Base-by-base conservation (phyloP, 2,888 invertebrate genomes). In the Autographa pulchrina region DNA sequence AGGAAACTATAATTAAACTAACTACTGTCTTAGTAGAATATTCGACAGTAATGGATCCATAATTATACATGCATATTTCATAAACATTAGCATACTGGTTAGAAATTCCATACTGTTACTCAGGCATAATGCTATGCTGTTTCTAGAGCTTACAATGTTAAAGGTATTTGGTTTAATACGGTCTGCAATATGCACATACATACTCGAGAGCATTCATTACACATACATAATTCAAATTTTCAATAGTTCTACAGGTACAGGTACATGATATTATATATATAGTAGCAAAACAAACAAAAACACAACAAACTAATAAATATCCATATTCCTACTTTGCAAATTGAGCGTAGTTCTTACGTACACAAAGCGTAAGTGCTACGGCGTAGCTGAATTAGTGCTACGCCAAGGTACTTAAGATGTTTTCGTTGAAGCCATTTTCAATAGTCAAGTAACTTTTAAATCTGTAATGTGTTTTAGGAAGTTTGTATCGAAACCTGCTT, bases 31-130 rank as follows among this genome's bases (percentile, higher is more conserved):
- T 35, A 31, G 11, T 41, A 11, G 41, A 25, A 48, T 48, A 41
- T 66, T 16, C 9, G 52, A 52, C 64, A 67, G 16, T 14, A 20
- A 80, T 52, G n/a, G n/a, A 54, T 16, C 31, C 43, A 43, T 62
- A 75, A 38, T 70, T 65, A 9, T 9, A 25, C 16, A 64, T 75
- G 61, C 68, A 75, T 80, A 62, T 54, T 80, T 8, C 38, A 67
- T 38, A 18, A 8, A 35, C 11, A 69, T 79, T 75, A 58, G 25
- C 63, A 63, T 65, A 35, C n/a, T 11, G 11, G 48, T 25, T 32
- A 48, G 20, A 62, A 25, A 67, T 62, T 48, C 58, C 25, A 31
- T 59, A 16, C 59, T 60, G 25, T 20, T n/a, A 4, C 14, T 32
- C 16, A 59, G 14, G n/a, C 38, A 38, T 25, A 25, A 11, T 38